Percentiles rank a stretch among this genome's conserved stretches.
Evolutionary conservation across 2,797 vertebrate species (phyloP).

Genomic region (Botia almorhae): DNA sequence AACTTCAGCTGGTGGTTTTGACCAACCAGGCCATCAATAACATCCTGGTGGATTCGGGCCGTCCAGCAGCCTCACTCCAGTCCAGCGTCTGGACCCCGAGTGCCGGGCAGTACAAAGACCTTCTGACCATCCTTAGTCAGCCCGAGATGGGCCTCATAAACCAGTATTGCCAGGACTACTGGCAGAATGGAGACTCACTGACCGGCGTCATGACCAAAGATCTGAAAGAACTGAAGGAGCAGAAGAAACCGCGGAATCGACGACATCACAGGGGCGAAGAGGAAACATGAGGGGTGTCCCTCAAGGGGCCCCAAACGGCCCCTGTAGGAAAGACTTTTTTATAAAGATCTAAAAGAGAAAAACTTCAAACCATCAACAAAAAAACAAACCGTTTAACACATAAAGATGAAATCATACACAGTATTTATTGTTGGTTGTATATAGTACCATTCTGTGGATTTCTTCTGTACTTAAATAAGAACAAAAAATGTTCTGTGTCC

Average conservation of each 20-base stretch:
- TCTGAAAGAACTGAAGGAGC: constrained; percentile 91
- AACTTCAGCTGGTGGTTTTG: constrained; percentile 90
- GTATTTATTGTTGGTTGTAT: constrained; percentile 96
- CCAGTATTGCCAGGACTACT: constrained; percentile 98
- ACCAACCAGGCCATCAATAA: constrained; percentile 86
- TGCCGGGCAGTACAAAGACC: constrained; percentile 87
- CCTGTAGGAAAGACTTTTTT: constrained; percentile 71
- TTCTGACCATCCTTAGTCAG: constrained; percentile 94
- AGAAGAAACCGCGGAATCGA: constrained; percentile 95
- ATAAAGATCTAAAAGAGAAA: constrained; percentile 46
- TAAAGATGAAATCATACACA: constrained; percentile 78
- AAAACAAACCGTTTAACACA: constrained; percentile 67
- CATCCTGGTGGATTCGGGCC: constrained; percentile 76
- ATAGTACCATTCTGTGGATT: constrained; percentile 85
- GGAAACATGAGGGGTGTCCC: constrained; percentile 85
- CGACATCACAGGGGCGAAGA: constrained; percentile 85
- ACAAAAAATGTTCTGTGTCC: constrained; percentile 78
- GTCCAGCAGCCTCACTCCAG: constrained; percentile 67
- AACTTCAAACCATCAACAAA: constrained; percentile 27
- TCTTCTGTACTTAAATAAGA: constrained; percentile 81
- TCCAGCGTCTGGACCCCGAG: constrained; percentile 80
- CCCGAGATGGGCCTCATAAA: constrained; percentile 97
- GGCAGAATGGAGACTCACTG: constrained; percentile 87
- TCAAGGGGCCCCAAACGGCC: not conserved
- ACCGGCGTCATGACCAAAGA: constrained; percentile 82